Evolutionary conservation across 2,113 vertebrate species (phyloP).

Genomic region (Burhinus bistriatus): DNA sequence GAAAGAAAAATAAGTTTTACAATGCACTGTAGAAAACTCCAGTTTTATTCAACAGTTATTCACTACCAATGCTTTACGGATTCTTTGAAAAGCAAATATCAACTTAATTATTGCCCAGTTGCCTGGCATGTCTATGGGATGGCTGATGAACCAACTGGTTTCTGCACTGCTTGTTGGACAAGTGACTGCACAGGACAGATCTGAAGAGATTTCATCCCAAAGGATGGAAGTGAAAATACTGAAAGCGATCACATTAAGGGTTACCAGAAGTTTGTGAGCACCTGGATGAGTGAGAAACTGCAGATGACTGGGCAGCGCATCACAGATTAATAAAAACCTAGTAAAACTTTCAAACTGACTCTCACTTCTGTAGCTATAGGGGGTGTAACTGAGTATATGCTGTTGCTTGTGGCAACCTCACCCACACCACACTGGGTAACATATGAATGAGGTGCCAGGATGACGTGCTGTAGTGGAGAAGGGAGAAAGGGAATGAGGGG

Average conservation of each 20-base stretch:
- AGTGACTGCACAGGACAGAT: neutral
- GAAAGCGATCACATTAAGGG: neutral
- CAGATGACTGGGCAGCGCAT: slow-evolving; percentile 31
- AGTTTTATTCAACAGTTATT: neutral
- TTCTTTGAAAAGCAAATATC: neutral
- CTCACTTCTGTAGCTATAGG: neutral
- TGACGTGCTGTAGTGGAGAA: neutral
- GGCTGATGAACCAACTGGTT: neutral
- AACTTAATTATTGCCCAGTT: neutral
- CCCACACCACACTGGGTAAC: neutral
- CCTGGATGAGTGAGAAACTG: neutral
- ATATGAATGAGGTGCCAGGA: neutral
- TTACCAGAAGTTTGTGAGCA: neutral
- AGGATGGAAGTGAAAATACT: neutral
- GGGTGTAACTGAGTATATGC: slow-evolving; percentile 19
- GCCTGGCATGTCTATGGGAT: neutral
- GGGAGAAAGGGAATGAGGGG: neutral
- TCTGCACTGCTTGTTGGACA: neutral
- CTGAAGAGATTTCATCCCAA: neutral
- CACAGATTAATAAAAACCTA: slow-evolving; percentile 63
- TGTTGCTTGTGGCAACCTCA: slow-evolving; percentile 37
- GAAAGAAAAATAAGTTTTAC: neutral
- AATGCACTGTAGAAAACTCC: neutral
- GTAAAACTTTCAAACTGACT: slow-evolving; percentile 45
- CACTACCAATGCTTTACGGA: neutral